phyloP scores from a whole-genome alignment of 2,113 vertebrate genomes.

The Callionymus lyra region DNA sequence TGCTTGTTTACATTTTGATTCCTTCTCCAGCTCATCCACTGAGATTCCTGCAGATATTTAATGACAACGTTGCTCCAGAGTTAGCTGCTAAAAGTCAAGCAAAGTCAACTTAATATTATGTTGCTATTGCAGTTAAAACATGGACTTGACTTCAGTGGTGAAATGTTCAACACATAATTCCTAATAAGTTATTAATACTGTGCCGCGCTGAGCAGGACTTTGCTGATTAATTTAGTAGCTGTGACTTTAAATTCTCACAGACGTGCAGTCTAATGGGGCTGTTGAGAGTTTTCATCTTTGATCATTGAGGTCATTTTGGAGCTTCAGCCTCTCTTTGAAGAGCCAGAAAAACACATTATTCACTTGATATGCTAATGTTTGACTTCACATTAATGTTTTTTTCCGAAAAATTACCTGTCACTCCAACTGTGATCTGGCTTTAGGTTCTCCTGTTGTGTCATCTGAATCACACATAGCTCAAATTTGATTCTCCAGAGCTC shows the following conservation, averaged over 20 bases:
- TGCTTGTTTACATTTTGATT: too few species aligned
- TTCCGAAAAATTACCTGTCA: neutral
- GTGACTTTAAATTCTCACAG: conserved; percentile 14
- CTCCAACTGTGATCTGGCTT: neutral
- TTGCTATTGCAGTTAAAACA: conserved; percentile 13
- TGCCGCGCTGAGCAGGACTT: conserved; percentile 19
- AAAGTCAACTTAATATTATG: conserved; percentile 14
- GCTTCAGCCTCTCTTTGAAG: neutral
- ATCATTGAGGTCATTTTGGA: conserved; percentile 14
- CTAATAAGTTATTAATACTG: conserved; percentile 28
- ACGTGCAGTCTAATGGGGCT: conserved; percentile 15
- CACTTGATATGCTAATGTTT: neutral
- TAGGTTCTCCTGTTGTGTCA: neutral
- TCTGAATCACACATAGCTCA: too few species aligned
- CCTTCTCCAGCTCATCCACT: too few species aligned
- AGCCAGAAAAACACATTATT: neutral
- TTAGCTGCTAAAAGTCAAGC: conserved; percentile 11
- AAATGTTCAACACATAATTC: conserved; percentile 21
- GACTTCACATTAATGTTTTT: neutral
- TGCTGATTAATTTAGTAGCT: conserved; percentile 32
- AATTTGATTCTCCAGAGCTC: too few species aligned
- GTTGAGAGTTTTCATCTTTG: conserved; percentile 10
- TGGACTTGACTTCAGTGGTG: conserved; percentile 12
- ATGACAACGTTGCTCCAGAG: conserved; percentile 6
- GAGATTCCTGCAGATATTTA: conserved; percentile 2